Evolutionary conservation across 92 coral and sea anemone species (phyloP), one percentile per base, ranked within the genome.

Genomic region (Palythoa grandiflora): DNA sequence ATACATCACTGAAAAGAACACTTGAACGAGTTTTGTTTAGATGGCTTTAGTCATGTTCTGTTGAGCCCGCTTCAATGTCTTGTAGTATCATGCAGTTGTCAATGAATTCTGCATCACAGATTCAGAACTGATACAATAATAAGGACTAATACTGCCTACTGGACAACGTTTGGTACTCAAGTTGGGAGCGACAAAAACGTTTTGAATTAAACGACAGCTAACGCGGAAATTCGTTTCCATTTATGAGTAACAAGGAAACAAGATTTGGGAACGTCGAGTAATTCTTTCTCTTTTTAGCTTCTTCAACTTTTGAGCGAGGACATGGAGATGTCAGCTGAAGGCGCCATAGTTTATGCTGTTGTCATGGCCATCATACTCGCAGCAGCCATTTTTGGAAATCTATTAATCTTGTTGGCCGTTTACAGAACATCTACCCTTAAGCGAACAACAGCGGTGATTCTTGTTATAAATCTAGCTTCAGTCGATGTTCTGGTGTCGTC

Each of bases 401-500:
- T 89, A 9, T 60, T 97, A 61, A 96, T 97, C 3, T 68, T 95
- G 16, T 6, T 91, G 1, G 99, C 99, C 1, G 98, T 97, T 11
- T 91, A 89, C 21, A 89, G 95, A 74, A 97, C 97, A 14, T 85
- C 73, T 77, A 81, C 90, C 14, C 90, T 97, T 6, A 90, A 90
- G 66, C 88, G 93, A 21, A 95, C 94, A 3, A 88, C 98, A 2
- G 94, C 99, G 1, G 98, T 95, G 36, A 90, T 92, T 37, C 83
- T 97, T 14, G 98, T 97, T 0, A 96, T 95, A 9, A 94, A 94
- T 70, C 71, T 97, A 44, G 99, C 99, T 6, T 80, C 91, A 50
- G 99, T 95, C 28, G 99, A 97, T 68, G 77, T 97, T 28, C 89
- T 93, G 9, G 95, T 95, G 14, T 90, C 99, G 9, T 38, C 90